Evolutionary conservation across 2,113 vertebrate genomes (phyloP).

Genomic region (Zosterops lateralis): DNA sequence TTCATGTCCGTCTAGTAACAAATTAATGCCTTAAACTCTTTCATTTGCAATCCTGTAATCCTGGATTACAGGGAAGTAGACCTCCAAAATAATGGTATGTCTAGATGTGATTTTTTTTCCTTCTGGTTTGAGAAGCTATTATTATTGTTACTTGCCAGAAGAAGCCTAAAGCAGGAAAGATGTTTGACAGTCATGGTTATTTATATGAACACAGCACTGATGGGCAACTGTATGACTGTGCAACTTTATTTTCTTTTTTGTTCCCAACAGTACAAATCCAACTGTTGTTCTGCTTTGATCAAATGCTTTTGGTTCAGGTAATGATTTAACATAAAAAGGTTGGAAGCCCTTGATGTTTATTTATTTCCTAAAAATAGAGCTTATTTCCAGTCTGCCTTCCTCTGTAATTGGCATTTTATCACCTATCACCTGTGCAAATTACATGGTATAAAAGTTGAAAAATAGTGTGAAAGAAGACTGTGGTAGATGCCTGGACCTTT

Average conservation of each 20-base stretch:
- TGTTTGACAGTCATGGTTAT: not conserved
- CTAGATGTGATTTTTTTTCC: rapidly evolving
- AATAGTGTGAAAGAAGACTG: not conserved
- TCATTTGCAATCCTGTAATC: not conserved
- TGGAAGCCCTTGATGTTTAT: not conserved
- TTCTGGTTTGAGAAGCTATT: not conserved
- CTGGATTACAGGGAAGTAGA: not conserved
- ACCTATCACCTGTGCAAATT: not conserved
- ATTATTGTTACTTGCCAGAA: not conserved
- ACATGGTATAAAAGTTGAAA: not conserved
- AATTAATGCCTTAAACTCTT: not conserved
- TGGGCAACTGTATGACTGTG: not conserved
- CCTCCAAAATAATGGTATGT: not conserved
- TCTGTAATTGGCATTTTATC: not conserved
- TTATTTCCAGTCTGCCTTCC: not conserved
- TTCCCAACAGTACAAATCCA: not conserved
- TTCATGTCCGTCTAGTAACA: no score
- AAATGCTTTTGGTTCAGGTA: not conserved
- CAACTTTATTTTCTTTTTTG: not conserved
- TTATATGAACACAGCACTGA: not conserved
- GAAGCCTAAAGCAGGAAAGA: not conserved
- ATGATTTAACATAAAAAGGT: not conserved
- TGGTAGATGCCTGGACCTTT: not conserved
- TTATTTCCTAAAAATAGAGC: not conserved
- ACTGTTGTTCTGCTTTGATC: not conserved